These are phyloP conservation scores for Melanerpes aurifrons DNA, from an alignment of 2,113 vertebrate genomes.

Conservation along the genomic window DNA sequence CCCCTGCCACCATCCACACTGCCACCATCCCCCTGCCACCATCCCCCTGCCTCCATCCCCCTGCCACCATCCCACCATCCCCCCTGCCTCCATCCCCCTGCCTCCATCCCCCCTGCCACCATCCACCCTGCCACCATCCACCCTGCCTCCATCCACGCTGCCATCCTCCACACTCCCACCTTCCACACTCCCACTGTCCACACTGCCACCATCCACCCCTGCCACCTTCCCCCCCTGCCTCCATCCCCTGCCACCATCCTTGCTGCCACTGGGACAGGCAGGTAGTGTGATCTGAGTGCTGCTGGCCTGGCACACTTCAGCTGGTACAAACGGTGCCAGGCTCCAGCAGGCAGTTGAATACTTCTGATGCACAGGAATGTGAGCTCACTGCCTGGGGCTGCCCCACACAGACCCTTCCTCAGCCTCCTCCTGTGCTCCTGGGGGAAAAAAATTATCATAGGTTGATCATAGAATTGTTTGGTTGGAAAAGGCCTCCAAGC, in stretches of 20 bases:
- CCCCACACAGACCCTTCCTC: neutral
- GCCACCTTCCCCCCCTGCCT: too few species aligned
- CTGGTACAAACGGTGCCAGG: neutral
- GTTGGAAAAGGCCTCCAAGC: too few species aligned
- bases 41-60: too few species aligned
- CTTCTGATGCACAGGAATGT: neutral
- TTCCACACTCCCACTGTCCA: too few species aligned
- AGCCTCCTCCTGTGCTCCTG: neutral
- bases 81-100: too few species aligned
- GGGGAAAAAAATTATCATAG: neutral
- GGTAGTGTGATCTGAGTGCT: neutral
- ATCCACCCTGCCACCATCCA: too few species aligned
- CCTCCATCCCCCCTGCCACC: too few species aligned
- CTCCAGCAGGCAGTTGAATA: slow-evolving; percentile 17
- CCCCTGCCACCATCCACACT: neutral
- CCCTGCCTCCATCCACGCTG: too few species aligned
- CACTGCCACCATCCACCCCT: too few species aligned
- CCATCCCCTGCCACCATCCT: neutral
- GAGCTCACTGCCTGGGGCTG: neutral
- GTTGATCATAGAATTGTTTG: too few species aligned
- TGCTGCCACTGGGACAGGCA: neutral
- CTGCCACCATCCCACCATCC: too few species aligned
- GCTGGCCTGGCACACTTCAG: neutral
- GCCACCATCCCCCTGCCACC: neutral
- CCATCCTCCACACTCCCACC: too few species aligned